These are phyloP conservation scores for Telenomus remus DNA, from an alignment of 1,140 invertebrate genomes.

Conservation along the genomic window DNA sequence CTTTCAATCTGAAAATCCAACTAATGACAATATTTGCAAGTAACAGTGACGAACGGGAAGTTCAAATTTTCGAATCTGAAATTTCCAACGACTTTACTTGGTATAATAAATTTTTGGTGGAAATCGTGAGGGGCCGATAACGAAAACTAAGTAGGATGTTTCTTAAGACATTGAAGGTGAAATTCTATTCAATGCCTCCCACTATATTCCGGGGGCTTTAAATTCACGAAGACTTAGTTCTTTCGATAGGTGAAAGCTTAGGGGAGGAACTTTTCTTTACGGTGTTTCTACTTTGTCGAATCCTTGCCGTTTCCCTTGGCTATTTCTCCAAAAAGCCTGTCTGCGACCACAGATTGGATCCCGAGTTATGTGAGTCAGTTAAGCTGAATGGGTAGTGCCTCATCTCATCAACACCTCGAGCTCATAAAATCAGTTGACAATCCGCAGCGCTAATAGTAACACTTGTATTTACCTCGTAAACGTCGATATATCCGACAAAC, in stretches of 20 bases:
- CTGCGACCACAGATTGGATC: slow-evolving; percentile 46
- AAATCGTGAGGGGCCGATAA: slow-evolving; percentile 28
- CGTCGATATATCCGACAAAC: neutral
- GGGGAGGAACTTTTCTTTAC: slow-evolving; percentile 36
- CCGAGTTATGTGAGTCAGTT: slow-evolving; percentile 46
- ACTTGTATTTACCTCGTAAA: neutral
- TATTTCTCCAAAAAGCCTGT: slow-evolving; percentile 36
- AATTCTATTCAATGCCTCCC: slow-evolving; percentile 42
- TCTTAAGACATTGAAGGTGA: slow-evolving; percentile 42
- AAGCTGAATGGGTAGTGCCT: slow-evolving; percentile 34
- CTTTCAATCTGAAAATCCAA: too few relatives aligned
- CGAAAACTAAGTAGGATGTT: slow-evolving; percentile 15
- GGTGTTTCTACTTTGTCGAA: slow-evolving; percentile 48
- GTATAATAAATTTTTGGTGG: neutral
- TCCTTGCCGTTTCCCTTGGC: slow-evolving; percentile 33
- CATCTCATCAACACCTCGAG: slow-evolving; percentile 34
- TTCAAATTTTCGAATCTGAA: too few relatives aligned
- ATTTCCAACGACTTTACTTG: too few relatives aligned
- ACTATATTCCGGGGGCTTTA: slow-evolving; percentile 27
- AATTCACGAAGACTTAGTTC: slow-evolving; percentile 51
- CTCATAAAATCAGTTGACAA: slow-evolving; percentile 25
- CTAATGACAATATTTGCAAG: too few relatives aligned
- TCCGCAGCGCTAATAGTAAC: neutral
- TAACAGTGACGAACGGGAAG: too few relatives aligned
- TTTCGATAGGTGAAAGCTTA: slow-evolving; percentile 48